phyloP scores from a whole-genome alignment of 2,113 vertebrate species.

The Podocnemis expansa region DNA sequence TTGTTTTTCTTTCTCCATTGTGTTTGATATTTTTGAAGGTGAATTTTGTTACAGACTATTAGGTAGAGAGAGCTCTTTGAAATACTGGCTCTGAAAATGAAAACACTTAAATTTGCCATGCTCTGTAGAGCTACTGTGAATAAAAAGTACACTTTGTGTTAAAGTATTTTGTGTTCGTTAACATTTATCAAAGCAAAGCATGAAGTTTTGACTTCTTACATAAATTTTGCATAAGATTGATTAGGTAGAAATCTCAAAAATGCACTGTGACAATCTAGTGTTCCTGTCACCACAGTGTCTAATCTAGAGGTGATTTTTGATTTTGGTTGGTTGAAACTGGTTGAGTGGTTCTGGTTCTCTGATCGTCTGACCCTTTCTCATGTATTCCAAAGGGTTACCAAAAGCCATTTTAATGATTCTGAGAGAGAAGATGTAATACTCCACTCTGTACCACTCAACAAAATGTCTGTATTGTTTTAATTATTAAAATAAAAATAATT shows the following conservation, averaged over 20 bases:
- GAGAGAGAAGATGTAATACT: neutral
- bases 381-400: neutral
- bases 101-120: neutral
- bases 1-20: neutral
- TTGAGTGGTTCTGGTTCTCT: neutral
- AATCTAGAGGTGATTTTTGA: neutral
- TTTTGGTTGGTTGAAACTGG: neutral
- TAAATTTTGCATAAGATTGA: neutral
- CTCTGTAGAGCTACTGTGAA: neutral
- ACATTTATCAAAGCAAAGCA: neutral
- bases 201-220: neutral
- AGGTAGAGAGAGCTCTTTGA: neutral
- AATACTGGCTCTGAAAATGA: neutral
- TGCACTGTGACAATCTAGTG: neutral
- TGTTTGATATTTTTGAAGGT: neutral
- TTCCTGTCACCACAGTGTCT: neutral
- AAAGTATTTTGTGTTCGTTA: neutral
- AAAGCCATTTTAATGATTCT: neutral
- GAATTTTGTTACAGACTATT: neutral
- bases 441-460: neutral
- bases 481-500: neutral
- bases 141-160: neutral
- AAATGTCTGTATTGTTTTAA: neutral
- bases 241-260: too few species aligned
- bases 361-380: neutral